These are phyloP conservation scores for Callinectes sapidus DNA, from an alignment of 2,888 invertebrate species.

Conservation along the genomic window DNA sequence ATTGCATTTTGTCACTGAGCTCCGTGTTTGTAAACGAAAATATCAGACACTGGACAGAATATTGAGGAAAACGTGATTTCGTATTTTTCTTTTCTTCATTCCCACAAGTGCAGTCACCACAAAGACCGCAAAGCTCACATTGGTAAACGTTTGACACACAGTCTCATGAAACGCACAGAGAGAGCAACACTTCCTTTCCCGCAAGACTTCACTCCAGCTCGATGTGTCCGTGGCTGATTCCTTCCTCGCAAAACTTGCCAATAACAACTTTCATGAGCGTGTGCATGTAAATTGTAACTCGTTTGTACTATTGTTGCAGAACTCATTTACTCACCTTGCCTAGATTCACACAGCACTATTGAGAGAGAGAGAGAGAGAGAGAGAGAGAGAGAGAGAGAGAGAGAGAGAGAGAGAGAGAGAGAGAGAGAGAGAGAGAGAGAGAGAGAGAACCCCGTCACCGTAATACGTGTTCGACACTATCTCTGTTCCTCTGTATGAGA, in stretches of 20 bases:
- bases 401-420: constrained; percentile 13
- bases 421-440: constrained; percentile 3
- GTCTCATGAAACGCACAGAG: not conserved
- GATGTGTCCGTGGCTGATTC: not conserved
- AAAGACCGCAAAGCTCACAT: not conserved
- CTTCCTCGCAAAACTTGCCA: not conserved
- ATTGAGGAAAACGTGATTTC: not conserved
- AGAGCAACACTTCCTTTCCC: not conserved
- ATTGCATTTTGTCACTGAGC: not conserved
- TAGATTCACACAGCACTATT: not conserved
- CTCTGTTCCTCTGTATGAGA: not conserved
- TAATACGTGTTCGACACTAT: not conserved
- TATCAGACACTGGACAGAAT: not conserved
- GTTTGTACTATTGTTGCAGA: not conserved
- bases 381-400: constrained; percentile 1
- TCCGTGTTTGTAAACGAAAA: not conserved
- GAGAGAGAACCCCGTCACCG: not conserved
- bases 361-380: not conserved
- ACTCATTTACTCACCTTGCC: not conserved
- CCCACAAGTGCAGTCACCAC: not conserved
- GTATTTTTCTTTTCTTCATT: not conserved
- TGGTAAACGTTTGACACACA: not conserved
- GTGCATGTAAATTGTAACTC: not conserved
- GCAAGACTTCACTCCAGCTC: not conserved
- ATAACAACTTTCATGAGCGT: not conserved